Conservation (phyloP, 2,797 vertebrate genomes). For the Mionectes olivaceus region DNA sequence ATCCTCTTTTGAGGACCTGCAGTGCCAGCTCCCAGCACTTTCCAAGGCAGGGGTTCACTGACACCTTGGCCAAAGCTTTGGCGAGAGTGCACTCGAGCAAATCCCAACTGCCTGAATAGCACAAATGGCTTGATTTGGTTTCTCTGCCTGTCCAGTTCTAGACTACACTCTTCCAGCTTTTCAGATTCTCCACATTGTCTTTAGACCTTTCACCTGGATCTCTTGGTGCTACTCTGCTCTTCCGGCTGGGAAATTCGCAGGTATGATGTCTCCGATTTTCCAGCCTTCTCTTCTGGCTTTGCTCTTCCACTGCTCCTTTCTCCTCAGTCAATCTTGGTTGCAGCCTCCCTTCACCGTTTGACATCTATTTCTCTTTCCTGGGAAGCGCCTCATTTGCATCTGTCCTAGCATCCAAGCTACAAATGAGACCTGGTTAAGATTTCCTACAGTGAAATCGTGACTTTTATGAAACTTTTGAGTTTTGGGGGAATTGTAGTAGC, state of each 20-base stretch:
- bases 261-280: not conserved
- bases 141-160: not conserved
- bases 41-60: not conserved
- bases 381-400: conserved; percentile 44
- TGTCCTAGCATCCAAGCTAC: conserved; percentile 21
- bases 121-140: not conserved
- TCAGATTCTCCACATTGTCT: not conserved
- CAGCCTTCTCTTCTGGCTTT: not conserved
- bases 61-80: not conserved
- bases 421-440: not conserved
- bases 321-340: not conserved
- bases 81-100: rapidly evolving
- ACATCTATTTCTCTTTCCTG: conserved; percentile 54
- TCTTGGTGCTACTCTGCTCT: not conserved
- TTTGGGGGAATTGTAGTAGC: not conserved
- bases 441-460: not conserved
- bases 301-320: not conserved
- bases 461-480: not conserved
- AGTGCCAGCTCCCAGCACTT: not conserved
- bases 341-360: not conserved
- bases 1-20: not conserved
- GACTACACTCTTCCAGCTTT: not conserved
- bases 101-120: not conserved
- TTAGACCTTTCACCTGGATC: not conserved
- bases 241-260: not conserved